Evolutionary conservation across 2,888 invertebrate species (phyloP).

Genomic region (Melinaea menophilus): DNA sequence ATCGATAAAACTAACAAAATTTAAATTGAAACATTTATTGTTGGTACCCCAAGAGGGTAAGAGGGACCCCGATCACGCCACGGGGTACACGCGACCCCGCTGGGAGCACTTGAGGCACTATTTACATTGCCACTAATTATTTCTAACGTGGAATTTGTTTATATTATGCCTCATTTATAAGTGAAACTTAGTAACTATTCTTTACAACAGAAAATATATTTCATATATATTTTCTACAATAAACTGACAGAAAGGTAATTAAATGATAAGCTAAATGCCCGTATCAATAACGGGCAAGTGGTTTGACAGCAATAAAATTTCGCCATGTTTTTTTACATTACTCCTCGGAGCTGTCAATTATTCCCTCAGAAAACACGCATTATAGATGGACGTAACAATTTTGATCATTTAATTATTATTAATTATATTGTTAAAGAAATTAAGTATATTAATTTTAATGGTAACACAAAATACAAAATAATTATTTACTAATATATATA

Average conservation of each 20-base stretch:
- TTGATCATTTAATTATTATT: conserved; percentile 8
- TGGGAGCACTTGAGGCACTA: conserved; percentile 64
- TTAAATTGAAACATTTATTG: conserved; percentile 10
- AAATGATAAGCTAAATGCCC: conserved; percentile 11
- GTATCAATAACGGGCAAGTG: conserved; percentile 39
- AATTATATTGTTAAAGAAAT: too few relatives aligned
- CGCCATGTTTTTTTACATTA: conserved; percentile 69
- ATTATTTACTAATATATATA: too few relatives aligned
- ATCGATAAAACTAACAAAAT: conserved; percentile 41
- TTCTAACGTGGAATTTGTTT: conserved; percentile 43
- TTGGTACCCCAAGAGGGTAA: conserved; percentile 29
- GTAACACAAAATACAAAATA: too few relatives aligned
- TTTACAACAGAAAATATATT: too few relatives aligned
- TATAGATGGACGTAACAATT: conserved; percentile 39
- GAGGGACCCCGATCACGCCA: conserved; percentile 39
- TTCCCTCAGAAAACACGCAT: conserved; percentile 62
- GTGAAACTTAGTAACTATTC: too few relatives aligned
- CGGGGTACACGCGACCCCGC: conserved; percentile 57
- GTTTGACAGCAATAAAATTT: conserved; percentile 66
- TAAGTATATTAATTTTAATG: too few relatives aligned
- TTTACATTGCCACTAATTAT: conserved; percentile 52
- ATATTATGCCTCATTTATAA: conserved; percentile 17
- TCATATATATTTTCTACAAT: too few relatives aligned
- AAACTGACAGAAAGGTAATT: too few relatives aligned
- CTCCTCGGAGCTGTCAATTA: conserved; percentile 68